Evolutionary conservation across 2,113 vertebrate genomes (phyloP), one percentile per base, ranked within the genome.

Genomic region (Chaetodon trifascialis): DNA sequence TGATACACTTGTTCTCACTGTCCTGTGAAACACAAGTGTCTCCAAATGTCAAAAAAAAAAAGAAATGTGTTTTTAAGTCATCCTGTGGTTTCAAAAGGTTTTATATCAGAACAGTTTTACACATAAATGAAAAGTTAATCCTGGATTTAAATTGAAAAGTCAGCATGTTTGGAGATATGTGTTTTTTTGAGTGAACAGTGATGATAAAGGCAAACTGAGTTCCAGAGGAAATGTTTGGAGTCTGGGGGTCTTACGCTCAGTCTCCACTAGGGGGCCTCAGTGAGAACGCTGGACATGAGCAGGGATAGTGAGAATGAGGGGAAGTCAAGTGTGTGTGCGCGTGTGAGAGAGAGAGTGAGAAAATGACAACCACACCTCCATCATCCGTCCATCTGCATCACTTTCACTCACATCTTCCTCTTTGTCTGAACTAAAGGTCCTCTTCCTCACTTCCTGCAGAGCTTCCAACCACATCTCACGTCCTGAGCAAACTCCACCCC

Each of bases 181-280:
- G 55, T 0, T 49, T 44, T 62, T 38, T 9, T 30, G 30, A 11
- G 5, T 11, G 36, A 7, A 23, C 14, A 12, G 16, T 38, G 51
- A 21, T 19, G 21, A 23, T 19, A 1, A 67, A 38, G 14, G 4
- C 5, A 49, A 21, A 42, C 4, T 73, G 76, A 46, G 30, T 5
- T 42, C 38, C 34, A 6, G n/a, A 7, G 11, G 6, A 70, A 21
- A 17, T 11, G 14, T 73, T 6, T 58, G n/a, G 7, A 10, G 15
- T 16, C 4, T 36, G 8, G 5, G 17, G 7, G 11, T 66, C 5
- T 16, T 15, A 49, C n/a, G 56, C 23, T 4, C 42, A 19, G 17
- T 0, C 2, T n/a, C 90, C 92, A 93, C 90, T 56, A 83, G 90
- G 69, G 86, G 90, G 90, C 40, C 15, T 60, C 79, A 65, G 52